Evolutionary conservation across 1,140 invertebrate genomes (phyloP), one percentile per base, ranked within the genome.

Genomic region (Microplitis demolitor): DNA sequence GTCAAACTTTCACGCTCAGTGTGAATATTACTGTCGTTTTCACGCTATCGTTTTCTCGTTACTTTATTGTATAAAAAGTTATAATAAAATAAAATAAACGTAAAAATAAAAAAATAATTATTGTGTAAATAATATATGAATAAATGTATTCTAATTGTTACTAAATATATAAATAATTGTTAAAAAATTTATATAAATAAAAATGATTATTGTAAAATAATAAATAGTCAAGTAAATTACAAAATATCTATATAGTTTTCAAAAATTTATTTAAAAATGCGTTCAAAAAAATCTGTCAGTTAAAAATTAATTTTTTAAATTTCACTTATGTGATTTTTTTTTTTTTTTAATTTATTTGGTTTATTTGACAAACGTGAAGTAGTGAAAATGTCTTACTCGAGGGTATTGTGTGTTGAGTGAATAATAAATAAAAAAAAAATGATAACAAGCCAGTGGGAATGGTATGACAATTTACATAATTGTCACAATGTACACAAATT

Each of bases 1-100:
- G 82, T 84, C 78, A 82, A 81, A 84, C 82, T 84, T 84, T 84
- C 82, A 82, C 82, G 78, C 80, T 83, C 80, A 72, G 75, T 74
- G 73, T 67, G 71, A 72, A 82, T 82, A 83, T 81, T 78, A 73
- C 75, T 78, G 71, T 35, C 34, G 45, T 53, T 66, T 60, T 64
- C 70, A 34, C 9, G 9, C 34, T 14, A 16, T 39, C 24, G 62
- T 53, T 66, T 66, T 54, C 62, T 58, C 51, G 39, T 66, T 72
- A 37, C 53, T 35, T 24, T 53, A n/a, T n/a, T 67, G 13, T 62
- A 62, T 35, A 24, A 24, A 14, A 31, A 35, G 35, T 34, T 13
- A 37, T 34, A 37, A 64, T 56, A 24, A 62, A 62, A 34, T 35
- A 34, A 62, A 35, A 31, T 13, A 35, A 62, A 14, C 31, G 14